These are phyloP conservation scores for Himalopsyche kuldschensis DNA, from an alignment of 2,888 invertebrate species.

Conservation along the genomic window DNA sequence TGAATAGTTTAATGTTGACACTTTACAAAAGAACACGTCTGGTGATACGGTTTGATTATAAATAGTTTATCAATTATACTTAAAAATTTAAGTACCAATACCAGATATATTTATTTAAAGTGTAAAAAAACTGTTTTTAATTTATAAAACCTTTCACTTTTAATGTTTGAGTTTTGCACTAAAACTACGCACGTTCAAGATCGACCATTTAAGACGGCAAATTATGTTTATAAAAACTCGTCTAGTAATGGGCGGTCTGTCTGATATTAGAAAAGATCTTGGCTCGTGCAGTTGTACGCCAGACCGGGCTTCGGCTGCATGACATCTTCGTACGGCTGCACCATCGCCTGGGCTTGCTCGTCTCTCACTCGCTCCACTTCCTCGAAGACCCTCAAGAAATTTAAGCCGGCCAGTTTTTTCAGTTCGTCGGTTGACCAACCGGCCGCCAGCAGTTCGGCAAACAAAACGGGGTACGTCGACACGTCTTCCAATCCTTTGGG, in stretches of 20 bases:
- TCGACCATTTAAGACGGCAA: not conserved
- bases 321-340: conserved; percentile 59
- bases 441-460: conserved; percentile 65
- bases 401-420: conserved; percentile 66
- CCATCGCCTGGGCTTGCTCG: conserved; percentile 51
- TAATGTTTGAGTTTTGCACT: too few relatives aligned
- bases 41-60: not conserved
- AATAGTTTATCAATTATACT: not conserved
- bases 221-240: not conserved
- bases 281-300: conserved; percentile 55
- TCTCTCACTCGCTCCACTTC: conserved; percentile 53
- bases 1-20: too few relatives aligned
- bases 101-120: too few relatives aligned
- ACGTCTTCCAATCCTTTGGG: conserved; percentile 71
- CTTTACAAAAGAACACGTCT: not conserved
- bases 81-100: too few relatives aligned
- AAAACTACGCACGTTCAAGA: too few relatives aligned
- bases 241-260: not conserved
- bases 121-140: too few relatives aligned
- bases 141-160: too few relatives aligned
- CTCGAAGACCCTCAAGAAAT: conserved; percentile 63
- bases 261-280: conserved; percentile 45
- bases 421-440: conserved; percentile 68
- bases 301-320: conserved; percentile 54
- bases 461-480: conserved; percentile 66